Base-by-base conservation (phyloP, 2,113 vertebrate genomes). In the Trogon melanurus region DNA sequence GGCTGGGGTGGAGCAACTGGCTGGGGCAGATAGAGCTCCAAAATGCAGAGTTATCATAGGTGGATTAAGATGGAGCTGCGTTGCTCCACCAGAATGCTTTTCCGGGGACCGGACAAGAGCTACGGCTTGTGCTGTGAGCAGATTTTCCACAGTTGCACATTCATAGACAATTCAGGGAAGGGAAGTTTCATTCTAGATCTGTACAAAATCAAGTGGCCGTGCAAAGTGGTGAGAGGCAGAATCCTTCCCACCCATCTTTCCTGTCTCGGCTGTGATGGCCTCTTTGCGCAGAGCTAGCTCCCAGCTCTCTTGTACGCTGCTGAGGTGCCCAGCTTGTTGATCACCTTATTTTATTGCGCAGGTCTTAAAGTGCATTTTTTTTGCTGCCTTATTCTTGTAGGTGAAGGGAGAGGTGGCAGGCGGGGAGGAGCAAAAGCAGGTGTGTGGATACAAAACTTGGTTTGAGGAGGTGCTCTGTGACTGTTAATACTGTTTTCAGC, bases 161-260 rank as follows among this genome's bases (percentile, higher is more conserved):
- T 58, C 25, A 11, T 50, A 57, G 50, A 2, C 29, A 41, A 2
- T 30, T 58, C 2, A 18, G 69, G 73, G 44, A 58, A 32, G 41
- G 78, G n/a, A 50, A 91, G 12, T 5, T 86, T n/a, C 11, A 2
- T 83, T 73, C 38, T 51, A 22, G 58, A 18, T 56, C 45, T 41
- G 15, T 44, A 27, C 18, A 57, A 64, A 71, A 27, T 58, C 17
- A 6, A 25, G 48, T 2, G 23, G 17, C 54, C 58, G 58, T 53
- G 62, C 45, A 22, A 60, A 34, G 32, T 3, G 3, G 30, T 6
- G 65, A 44, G 44, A 48, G 62, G 41, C 50, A 62, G 67, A n/a
- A 32, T 53, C 53, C 20, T 54, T 66, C 34, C 30, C 1, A 1
- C 11, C 22, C 1, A 0, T 17, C 57, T 51, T 57, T 26, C 22